These are phyloP conservation scores for Clarias laeviceps DNA, from an alignment of 2,797 vertebrate genomes.

Conservation along the genomic window DNA sequence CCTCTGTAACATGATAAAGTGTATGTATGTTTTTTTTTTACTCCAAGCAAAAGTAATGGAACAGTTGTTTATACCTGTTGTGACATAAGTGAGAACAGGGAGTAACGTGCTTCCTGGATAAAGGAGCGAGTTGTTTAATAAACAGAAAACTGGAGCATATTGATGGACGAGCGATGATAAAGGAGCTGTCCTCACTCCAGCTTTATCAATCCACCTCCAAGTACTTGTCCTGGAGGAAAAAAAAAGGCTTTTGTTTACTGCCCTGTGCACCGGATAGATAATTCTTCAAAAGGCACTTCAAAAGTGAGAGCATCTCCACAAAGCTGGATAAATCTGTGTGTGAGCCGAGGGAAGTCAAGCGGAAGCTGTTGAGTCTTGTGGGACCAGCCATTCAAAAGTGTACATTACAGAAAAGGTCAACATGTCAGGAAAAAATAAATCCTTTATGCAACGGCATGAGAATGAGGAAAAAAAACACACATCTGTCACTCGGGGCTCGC, in stretches of 20 bases:
- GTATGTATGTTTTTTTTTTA: too few species aligned
- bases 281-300: conserved; percentile 29
- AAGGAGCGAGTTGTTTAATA: neutral
- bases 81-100: neutral
- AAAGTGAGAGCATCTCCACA: neutral
- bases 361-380: neutral
- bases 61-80: too few species aligned
- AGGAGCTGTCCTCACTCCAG: neutral
- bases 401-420: conserved; percentile 33
- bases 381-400: neutral
- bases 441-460: too few species aligned
- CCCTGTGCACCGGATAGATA: neutral
- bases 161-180: neutral
- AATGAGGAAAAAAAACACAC: neutral
- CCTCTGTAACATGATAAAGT: too few species aligned
- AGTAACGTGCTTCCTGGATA: neutral
- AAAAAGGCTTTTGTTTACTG: neutral
- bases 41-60: too few species aligned
- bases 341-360: too few species aligned
- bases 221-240: neutral
- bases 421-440: neutral
- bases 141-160: neutral
- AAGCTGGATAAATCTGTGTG: conserved; percentile 13
- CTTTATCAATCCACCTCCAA: neutral
- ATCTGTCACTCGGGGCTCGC: neutral